phyloP scores from a whole-genome alignment of 2,113 vertebrate genomes.

The Paracanthobrama guichenoti region DNA sequence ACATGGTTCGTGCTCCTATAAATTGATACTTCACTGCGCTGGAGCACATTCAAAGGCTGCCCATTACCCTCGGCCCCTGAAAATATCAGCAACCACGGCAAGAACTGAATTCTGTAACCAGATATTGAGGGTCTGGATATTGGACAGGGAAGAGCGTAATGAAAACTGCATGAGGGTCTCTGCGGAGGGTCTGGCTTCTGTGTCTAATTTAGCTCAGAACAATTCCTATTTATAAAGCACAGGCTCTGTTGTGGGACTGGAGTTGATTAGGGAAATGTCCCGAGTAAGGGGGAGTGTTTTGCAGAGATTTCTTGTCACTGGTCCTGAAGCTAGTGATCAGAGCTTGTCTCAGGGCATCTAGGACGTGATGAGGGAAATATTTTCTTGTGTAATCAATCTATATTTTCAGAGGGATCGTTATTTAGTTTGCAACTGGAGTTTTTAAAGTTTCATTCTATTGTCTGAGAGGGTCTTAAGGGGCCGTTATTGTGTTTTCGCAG shows the following conservation, averaged over 20 bases:
- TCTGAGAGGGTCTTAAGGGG: no score
- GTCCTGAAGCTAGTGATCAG: background rate
- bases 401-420: background rate
- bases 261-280: slow-evolving; percentile 76
- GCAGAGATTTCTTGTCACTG: slow-evolving; percentile 29
- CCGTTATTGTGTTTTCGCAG: background rate
- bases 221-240: slow-evolving; percentile 78
- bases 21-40: slow-evolving; percentile 65
- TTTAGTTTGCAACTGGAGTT: background rate
- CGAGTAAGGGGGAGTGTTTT: slow-evolving; percentile 49
- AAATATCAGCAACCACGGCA: slow-evolving; percentile 65
- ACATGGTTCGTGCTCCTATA: slow-evolving; percentile 65
- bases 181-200: slow-evolving; percentile 66
- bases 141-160: slow-evolving; percentile 74
- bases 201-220: slow-evolving; percentile 73
- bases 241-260: slow-evolving; percentile 71
- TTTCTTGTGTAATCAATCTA: background rate
- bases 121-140: slow-evolving; percentile 75
- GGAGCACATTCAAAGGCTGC: slow-evolving; percentile 64
- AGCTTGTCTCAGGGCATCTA: background rate
- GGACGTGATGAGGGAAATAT: slow-evolving; percentile 17
- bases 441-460: no score
- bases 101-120: slow-evolving; percentile 72
- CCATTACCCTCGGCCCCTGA: slow-evolving; percentile 63
- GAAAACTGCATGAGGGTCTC: slow-evolving; percentile 74